Percentiles rank a stretch among this genome's conserved stretches.
Conservation (phyloP, 2,113 vertebrate genomes). For the Indicator maculatus region DNA sequence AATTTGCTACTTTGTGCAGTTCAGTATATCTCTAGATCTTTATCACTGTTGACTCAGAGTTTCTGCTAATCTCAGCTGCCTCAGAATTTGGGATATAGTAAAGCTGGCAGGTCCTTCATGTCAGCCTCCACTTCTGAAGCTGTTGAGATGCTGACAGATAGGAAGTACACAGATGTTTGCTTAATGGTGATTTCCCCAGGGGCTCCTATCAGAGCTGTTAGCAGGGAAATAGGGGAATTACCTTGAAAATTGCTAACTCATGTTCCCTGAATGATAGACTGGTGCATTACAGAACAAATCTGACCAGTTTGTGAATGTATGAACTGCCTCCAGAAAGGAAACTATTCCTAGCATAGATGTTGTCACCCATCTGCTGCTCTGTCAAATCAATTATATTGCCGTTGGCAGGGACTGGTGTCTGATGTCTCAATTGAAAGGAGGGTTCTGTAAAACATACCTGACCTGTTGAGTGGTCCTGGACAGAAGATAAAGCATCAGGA, state of each 20-base stretch:
- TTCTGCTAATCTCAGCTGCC: neutral
- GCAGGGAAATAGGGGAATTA: slow-evolving; percentile 20
- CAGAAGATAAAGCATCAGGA: neutral
- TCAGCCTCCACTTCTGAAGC: slow-evolving; percentile 11
- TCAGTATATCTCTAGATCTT: neutral
- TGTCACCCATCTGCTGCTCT: neutral
- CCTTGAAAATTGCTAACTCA: slow-evolving; percentile 34
- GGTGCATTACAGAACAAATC: neutral
- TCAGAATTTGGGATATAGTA: neutral
- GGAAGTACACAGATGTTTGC: slow-evolving; percentile 49
- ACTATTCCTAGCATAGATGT: neutral
- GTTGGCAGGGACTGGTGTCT: neutral
- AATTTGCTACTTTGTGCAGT: neutral
- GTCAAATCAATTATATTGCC: neutral
- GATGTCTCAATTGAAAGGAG: neutral
- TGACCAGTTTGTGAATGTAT: neutral
- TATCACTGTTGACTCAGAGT: neutral
- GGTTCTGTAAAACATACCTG: neutral
- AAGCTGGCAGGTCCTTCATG: slow-evolving; percentile 1
- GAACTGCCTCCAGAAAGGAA: slow-evolving; percentile 3
- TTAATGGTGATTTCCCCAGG: slow-evolving; percentile 36
- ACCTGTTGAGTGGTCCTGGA: neutral
- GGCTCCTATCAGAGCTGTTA: slow-evolving; percentile 15
- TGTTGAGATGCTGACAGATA: slow-evolving; percentile 34
- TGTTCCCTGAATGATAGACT: neutral